These are phyloP conservation scores for Myopa testacea DNA, from an alignment of 2,888 invertebrate species.

Conservation along the genomic window DNA sequence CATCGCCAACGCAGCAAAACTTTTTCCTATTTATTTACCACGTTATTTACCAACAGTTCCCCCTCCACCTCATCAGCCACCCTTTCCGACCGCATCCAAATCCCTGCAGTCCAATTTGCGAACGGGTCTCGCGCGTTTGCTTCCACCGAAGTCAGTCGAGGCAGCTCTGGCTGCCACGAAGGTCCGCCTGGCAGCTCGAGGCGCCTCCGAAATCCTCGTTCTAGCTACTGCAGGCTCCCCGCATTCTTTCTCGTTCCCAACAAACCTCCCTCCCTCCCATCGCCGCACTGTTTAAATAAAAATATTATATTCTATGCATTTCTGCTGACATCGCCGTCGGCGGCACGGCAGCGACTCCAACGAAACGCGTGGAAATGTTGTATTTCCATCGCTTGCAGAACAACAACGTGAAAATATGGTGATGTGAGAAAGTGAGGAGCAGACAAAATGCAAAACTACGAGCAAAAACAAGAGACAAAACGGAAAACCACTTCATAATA, in stretches of 20 bases:
- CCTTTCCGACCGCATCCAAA: slow-evolving; percentile 8
- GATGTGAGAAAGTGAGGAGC: not conserved
- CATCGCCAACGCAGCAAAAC: not conserved
- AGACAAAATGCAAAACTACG: not conserved
- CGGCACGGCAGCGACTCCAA: not conserved
- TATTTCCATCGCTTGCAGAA: not conserved
- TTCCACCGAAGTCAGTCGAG: slow-evolving; percentile 24
- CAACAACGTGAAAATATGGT: slow-evolving; percentile 7
- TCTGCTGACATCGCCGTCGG: slow-evolving; percentile 33
- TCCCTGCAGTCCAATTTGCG: slow-evolving; percentile 30
- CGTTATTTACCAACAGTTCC: slow-evolving; percentile 5
- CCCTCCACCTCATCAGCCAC: not conserved
- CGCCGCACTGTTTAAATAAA: slow-evolving; percentile 16
- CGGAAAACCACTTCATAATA: slow-evolving; percentile 30
- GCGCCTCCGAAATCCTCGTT: not conserved
- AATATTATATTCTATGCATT: slow-evolving; percentile 32
- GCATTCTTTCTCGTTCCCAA: not conserved
- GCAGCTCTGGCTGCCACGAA: not conserved
- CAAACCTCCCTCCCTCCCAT: not conserved
- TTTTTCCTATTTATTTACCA: not conserved
- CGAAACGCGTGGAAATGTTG: slow-evolving; percentile 16
- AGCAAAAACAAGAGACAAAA: no score
- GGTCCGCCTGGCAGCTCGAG: not conserved
- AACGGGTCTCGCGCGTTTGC: slow-evolving; percentile 15
- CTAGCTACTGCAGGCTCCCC: not conserved